A percentile compares a stretch with the other conserved stretches of the same genome.
phyloP scores from a whole-genome alignment of 2,888 invertebrate species.

The Adela reaumurella region DNA sequence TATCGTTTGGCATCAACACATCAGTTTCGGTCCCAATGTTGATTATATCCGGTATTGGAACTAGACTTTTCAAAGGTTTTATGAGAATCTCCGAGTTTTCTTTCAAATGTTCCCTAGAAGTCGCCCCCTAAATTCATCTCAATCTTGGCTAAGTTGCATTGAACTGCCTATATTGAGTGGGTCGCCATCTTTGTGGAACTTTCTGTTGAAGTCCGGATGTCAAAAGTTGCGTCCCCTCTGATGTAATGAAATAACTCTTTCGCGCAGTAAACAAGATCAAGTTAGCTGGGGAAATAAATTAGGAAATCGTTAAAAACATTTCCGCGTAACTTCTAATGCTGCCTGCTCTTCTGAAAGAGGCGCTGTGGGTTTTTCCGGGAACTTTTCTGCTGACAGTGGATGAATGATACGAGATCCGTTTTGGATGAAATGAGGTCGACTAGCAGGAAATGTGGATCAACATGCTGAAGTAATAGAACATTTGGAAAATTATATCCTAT shows the following conservation, averaged over 20 bases:
- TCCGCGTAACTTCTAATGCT: not conserved
- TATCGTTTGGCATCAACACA: no score
- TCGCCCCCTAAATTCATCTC: not conserved
- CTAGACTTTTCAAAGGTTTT: no score
- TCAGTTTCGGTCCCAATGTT: no score
- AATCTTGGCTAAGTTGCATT: not conserved
- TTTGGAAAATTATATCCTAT: no score
- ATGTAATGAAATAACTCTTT: not conserved
- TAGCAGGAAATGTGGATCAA: no score
- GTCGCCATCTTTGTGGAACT: not conserved
- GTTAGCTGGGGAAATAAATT: not conserved
- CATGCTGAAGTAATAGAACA: no score
- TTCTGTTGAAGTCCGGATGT: not conserved
- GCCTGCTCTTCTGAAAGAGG: no score
- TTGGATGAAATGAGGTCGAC: no score
- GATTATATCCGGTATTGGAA: no score
- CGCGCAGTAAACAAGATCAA: not conserved
- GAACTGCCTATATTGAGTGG: not conserved
- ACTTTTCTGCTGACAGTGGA: no score
- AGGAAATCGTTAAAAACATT: not conserved
- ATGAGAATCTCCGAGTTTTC: not conserved
- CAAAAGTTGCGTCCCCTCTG: not conserved
- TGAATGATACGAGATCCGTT: no score
- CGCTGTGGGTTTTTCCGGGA: no score
- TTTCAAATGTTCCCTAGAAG: not conserved